phyloP scores from a whole-genome alignment of 2,113 vertebrate genomes.

The Nycticorax nycticorax region DNA sequence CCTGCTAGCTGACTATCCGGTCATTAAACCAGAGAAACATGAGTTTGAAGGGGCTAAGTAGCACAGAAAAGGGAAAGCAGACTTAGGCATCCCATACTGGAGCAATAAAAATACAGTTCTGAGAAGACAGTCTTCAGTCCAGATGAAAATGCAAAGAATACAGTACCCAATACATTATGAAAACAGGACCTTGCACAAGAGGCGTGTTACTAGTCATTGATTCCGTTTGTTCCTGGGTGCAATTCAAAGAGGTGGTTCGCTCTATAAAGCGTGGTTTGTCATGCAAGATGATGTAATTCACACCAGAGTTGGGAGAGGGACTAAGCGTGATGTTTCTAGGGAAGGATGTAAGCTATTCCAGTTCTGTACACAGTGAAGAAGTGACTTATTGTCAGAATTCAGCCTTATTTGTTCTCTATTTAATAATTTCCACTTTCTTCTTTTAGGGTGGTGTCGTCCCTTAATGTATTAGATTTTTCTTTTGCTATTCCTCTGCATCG shows the following conservation, averaged over 20 bases:
- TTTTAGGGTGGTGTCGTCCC: neutral
- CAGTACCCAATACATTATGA: neutral
- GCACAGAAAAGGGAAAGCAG: neutral
- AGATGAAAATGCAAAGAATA: neutral
- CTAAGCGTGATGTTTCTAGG: neutral
- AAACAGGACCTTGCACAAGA: neutral
- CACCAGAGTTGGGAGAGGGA: neutral
- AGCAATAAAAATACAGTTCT: neutral
- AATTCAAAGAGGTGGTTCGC: neutral
- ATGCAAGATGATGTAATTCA: conserved; percentile 27
- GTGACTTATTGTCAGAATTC: neutral
- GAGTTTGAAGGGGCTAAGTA: neutral
- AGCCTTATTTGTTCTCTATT: neutral
- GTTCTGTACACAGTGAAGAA: neutral
- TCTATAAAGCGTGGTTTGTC: neutral
- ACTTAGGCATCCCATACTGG: neutral
- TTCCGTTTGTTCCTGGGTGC: neutral
- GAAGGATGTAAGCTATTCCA: neutral
- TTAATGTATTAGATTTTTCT: neutral
- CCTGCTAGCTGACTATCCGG: neutral
- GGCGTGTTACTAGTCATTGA: neutral
- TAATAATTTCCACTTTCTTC: neutral
- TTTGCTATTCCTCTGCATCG: neutral
- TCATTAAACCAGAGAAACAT: neutral
- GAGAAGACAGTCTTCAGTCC: neutral